Conservation (phyloP, 2,113 vertebrate genomes). For the Scytalopus superciliaris region DNA sequence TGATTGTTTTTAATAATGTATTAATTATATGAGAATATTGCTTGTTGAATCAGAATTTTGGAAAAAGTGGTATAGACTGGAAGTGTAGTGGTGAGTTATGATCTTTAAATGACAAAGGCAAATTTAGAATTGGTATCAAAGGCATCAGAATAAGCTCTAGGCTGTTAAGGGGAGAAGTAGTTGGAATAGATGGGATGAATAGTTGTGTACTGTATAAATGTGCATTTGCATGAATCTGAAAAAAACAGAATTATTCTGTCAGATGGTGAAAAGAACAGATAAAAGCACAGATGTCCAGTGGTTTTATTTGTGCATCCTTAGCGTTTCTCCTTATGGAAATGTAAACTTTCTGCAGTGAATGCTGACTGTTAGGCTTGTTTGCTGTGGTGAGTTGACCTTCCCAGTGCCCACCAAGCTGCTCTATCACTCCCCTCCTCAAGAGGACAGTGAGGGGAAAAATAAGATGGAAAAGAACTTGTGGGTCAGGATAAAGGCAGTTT, state of each 20-base stretch:
- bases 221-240: background rate
- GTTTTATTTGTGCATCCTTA: background rate
- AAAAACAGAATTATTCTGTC: background rate
- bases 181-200: background rate
- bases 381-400: background rate
- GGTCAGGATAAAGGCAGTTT: background rate
- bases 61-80: background rate
- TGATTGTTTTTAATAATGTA: background rate
- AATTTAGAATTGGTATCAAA: background rate
- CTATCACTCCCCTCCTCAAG: background rate
- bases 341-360: background rate
- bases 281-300: background rate
- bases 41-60: background rate
- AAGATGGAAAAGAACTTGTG: background rate
- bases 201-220: background rate
- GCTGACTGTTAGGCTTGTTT: background rate
- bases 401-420: background rate
- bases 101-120: background rate
- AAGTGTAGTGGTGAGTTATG: background rate
- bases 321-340: background rate
- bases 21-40: background rate
- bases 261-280: background rate
- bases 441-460: background rate
- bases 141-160: background rate
- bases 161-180: background rate